Evolutionary conservation across 2,113 vertebrate genomes (phyloP), one percentile per base, ranked within the genome.

Genomic region (Salvelinus namaycush): DNA sequence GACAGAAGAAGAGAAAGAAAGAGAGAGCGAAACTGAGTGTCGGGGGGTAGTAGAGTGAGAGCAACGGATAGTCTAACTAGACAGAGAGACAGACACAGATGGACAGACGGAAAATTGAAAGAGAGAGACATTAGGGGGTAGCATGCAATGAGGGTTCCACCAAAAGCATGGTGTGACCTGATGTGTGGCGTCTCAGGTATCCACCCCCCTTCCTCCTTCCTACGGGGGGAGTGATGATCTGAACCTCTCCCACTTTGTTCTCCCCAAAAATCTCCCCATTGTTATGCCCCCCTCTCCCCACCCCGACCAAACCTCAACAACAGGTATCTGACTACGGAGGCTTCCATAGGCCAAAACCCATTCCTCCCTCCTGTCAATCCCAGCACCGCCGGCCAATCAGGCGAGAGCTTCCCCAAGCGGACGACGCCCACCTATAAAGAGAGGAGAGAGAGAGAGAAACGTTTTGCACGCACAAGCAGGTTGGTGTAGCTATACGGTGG

Each of bases 311-410:
- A 83, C 84, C 83, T 80, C 89, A 90, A 89, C 89, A 92, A 94
- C 93, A 93, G 93, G 93, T 93, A 91, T 81, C 83, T 88, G 78
- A 76, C 82, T 81, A 86, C 4, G 49, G 82, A 84, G 86, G 83
- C 84, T 84, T 84, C 79, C 78, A 75, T 87, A 83, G 16, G 83
- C 86, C 85, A 90, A 12, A 89, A 88, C 77, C 79, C 89, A 91
- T 91, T 89, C 89, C 89, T 73, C 48, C 84, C 77, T 79, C 81
- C 83, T 34, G 83, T 87, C 89, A 89, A 88, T 90, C 90, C 86
- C 86, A 87, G 78, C 62, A 49, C 66, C 5, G 29, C 7, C 68
- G 70, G 74, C 88, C 87, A 90, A 87, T 91, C 87, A 84, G 87
- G 71, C 81, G 54, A 14, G 74, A 67, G 73, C 83, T 79, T 84